phyloP scores from a whole-genome alignment of 2,888 invertebrate species.

The Mycalesis mineus region DNA sequence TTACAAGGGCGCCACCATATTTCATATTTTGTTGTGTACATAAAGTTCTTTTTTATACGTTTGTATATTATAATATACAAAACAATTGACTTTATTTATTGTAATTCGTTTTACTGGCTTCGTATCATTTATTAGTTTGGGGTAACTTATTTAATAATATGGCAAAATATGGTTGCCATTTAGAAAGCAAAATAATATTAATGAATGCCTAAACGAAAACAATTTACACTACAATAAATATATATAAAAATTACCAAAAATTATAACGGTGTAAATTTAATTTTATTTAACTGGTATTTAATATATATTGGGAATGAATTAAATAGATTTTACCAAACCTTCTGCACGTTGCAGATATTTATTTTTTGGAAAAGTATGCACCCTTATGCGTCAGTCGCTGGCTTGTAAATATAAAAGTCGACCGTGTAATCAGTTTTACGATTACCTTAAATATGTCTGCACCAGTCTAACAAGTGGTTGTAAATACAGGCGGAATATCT shows the following conservation, averaged over 20 bases:
- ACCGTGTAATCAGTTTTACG: constrained; percentile 16
- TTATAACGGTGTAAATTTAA: neutral
- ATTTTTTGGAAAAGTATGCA: neutral
- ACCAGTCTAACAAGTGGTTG: constrained; percentile 52
- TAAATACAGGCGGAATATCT: constrained; percentile 50
- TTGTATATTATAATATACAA: constrained; percentile 17
- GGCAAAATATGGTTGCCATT: neutral
- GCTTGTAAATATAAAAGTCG: constrained; percentile 16
- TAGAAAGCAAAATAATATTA: neutral
- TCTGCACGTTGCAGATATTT: neutral
- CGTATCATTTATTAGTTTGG: neutral
- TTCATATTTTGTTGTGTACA: constrained; percentile 12
- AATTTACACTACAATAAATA: neutral
- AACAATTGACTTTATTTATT: constrained; percentile 28
- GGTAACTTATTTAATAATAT: neutral
- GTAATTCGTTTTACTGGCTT: constrained; percentile 5
- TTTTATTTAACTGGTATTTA: too few relatives aligned
- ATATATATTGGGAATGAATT: too few relatives aligned
- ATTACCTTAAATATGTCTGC: constrained; percentile 40
- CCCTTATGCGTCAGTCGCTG: neutral
- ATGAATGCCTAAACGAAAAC: neutral
- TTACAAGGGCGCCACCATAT: neutral
- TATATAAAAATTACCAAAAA: neutral
- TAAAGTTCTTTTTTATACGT: constrained; percentile 7
- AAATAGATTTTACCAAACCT: too few relatives aligned